Base-by-base conservation (phyloP, 2,113 vertebrate genomes). In the Pogonocichla stellata region DNA sequence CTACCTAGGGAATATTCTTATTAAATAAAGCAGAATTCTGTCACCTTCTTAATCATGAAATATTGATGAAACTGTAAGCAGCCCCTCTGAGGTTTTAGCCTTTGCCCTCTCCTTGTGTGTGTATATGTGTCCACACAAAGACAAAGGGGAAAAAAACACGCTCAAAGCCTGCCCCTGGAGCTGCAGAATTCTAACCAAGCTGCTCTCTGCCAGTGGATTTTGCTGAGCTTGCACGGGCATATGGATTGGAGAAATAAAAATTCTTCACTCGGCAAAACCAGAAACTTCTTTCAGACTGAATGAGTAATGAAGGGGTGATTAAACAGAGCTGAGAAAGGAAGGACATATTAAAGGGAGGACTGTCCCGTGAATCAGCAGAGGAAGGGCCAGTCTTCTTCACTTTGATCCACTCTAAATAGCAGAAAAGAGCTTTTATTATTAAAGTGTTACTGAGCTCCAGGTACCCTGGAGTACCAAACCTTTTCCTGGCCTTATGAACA, bases 21-120 rank as follows among this genome's bases (percentile, higher is more conserved):
- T 96, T 97, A 97, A 97, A 97, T 95, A 96, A 97, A 93, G 85
- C 93, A 94, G 95, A 96, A 95, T 97, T 95, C 96, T 96, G 96
- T 97, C 96, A 97, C 97, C 96, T 97, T 96, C 93, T 95, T 96
- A 96, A 97, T 95, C 88, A 96, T 93, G 95, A 97, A 97, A 97
- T 97, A 96, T 97, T 96, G 97, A 97, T 97, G 97, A 97, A 97
- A 94, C 93, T 92, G 87, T 95, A 96, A 96, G 92, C 93, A 93
- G 73, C 42, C 85, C 85, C 78, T 97, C 95, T 80, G 88, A 96
- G 93, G 90, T 94, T 96, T 93, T 95, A 92, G 86, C 96, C 95
- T 97, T 96, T 96, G 95, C 83, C 92, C 95, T 97, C 88, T 93
- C 77, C 90, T 92, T 80, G 80, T 93, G 54, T 54, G n/a, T 40